phyloP scores from a whole-genome alignment of 1,140 invertebrate species.

The Sycophaga agraensis region DNA sequence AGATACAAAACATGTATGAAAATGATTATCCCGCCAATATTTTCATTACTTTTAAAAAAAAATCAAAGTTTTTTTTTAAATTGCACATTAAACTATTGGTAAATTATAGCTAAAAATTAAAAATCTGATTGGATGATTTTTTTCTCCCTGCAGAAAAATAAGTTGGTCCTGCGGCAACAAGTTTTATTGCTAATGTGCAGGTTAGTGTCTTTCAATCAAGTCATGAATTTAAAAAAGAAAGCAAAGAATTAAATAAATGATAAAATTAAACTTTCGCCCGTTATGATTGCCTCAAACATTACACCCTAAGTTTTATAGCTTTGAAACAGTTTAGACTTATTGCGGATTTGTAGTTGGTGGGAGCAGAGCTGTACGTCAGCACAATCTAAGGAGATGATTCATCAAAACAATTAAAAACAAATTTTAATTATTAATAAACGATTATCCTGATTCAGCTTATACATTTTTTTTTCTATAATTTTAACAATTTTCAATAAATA shows the following conservation, averaged over 20 bases:
- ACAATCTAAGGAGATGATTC: too few species aligned
- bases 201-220: constrained; percentile 57
- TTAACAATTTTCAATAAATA: neutral
- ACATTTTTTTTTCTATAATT: neutral
- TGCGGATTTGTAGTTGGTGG: constrained; percentile 40
- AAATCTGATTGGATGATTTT: constrained; percentile 33
- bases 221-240: constrained; percentile 18
- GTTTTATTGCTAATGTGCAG: constrained; percentile 78
- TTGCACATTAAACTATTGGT: constrained; percentile 4
- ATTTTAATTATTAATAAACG: too few species aligned
- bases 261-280: neutral
- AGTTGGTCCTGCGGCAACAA: constrained; percentile 74
- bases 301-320: neutral
- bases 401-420: too few species aligned
- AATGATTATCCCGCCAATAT: too few species aligned
- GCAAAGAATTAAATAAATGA: neutral
- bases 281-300: neutral
- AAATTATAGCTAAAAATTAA: constrained; percentile 2
- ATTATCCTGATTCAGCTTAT: too few species aligned
- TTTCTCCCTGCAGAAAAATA: constrained; percentile 71
- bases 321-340: constrained; percentile 8
- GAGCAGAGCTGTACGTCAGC: constrained; percentile 55
- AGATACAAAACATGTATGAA: too few species aligned
- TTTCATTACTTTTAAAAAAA: neutral
- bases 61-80: neutral